phyloP scores from a whole-genome alignment of 2,888 invertebrate species.

The Synergus umbraculus region DNA sequence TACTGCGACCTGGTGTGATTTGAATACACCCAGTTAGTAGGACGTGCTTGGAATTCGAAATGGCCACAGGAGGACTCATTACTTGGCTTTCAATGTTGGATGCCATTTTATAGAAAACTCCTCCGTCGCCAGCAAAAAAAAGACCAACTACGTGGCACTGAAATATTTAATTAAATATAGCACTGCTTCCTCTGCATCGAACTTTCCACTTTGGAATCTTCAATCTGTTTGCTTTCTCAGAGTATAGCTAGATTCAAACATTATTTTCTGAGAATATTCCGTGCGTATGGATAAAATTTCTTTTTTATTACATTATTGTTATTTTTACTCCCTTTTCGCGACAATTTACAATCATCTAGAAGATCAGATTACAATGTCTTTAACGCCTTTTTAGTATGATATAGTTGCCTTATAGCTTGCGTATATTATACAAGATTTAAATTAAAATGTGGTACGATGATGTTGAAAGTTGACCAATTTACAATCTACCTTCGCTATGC shows the following conservation, averaged over 20 bases:
- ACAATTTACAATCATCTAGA: no score
- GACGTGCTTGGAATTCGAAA: constrained; percentile 72
- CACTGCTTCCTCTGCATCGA: constrained; percentile 39
- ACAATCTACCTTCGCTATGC: constrained; percentile 11
- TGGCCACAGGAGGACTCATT: constrained; percentile 63
- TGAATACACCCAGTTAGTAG: constrained; percentile 76
- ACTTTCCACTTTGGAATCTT: constrained; percentile 26
- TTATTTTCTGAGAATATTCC: no score
- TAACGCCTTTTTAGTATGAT: no score
- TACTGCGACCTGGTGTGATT: constrained; percentile 72
- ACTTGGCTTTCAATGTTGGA: constrained; percentile 58
- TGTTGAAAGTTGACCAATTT: constrained; percentile 1
- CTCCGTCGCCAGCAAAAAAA: constrained; percentile 36
- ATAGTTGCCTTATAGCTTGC: no score
- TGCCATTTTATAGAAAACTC: constrained; percentile 48
- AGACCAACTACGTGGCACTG: constrained; percentile 27
- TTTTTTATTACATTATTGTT: no score
- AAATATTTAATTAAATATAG: constrained; percentile 46
- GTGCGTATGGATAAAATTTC: no score
- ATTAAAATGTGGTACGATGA: neutral
- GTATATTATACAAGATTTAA: neutral
- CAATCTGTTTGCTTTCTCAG: constrained; percentile 13
- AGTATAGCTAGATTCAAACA: neutral
- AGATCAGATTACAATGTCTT: no score
- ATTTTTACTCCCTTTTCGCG: no score